Evolutionary conservation across 2,888 invertebrate species (phyloP).

Genomic region (Brenthis daphne): DNA sequence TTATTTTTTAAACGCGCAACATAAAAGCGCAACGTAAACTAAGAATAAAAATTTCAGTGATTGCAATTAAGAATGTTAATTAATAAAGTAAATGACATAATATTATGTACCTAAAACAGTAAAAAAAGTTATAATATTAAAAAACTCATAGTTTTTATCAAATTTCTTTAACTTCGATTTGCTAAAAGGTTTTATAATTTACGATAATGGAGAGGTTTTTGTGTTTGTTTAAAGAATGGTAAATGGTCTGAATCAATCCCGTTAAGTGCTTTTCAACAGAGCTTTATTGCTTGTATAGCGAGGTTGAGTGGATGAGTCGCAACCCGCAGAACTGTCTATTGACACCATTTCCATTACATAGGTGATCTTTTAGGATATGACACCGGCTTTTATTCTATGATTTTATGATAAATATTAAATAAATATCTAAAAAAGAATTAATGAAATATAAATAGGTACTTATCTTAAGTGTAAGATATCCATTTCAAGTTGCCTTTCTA

Average conservation of each 20-base stretch:
- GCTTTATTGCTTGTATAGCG: conserved; percentile 76
- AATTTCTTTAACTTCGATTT: conserved; percentile 44
- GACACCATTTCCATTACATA: conserved; percentile 38
- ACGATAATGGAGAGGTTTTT: conserved; percentile 77
- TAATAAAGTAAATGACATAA: too few relatives aligned
- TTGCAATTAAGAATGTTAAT: too few relatives aligned
- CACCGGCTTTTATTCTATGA: conserved; percentile 3
- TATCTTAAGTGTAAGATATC: conserved; percentile 1
- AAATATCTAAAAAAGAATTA: not conserved
- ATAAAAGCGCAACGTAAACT: too few relatives aligned
- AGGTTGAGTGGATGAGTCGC: conserved; percentile 62
- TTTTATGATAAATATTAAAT: not conserved
- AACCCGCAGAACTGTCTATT: conserved; percentile 44
- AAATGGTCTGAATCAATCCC: conserved; percentile 81
- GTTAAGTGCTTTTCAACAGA: conserved; percentile 80
- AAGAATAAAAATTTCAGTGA: too few relatives aligned
- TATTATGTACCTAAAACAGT: not conserved
- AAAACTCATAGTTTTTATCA: conserved; percentile 14
- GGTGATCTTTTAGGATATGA: conserved; percentile 29
- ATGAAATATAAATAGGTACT: not conserved
- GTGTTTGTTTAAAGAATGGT: conserved; percentile 81
- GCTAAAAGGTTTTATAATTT: conserved; percentile 80
- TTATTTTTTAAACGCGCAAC: too few relatives aligned
- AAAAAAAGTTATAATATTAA: conserved; percentile 16
- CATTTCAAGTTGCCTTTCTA: conserved; percentile 53